Conservation (phyloP, 2,797 vertebrate species). For the Enteromius radiatus region DNA sequence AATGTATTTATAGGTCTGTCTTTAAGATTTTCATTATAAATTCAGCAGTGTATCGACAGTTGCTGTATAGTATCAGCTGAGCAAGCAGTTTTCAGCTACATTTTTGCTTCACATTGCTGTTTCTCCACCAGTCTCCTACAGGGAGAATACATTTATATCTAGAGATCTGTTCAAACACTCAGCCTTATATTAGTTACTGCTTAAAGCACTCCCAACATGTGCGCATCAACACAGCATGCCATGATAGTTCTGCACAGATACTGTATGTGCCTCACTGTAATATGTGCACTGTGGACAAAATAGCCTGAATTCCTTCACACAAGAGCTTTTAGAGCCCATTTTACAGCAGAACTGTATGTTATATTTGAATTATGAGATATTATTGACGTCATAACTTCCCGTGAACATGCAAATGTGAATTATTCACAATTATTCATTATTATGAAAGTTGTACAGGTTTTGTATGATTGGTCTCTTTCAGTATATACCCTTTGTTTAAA, state of each 20-base stretch:
- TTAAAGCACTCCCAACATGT: background rate
- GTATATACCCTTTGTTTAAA: background rate
- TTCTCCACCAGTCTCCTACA: constrained; percentile 5
- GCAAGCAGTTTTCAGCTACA: constrained; percentile 20
- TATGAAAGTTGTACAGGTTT: constrained; percentile 3
- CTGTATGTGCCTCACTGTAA: background rate
- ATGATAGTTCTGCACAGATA: background rate
- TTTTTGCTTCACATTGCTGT: constrained; percentile 1
- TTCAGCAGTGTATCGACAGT: constrained; percentile 13
- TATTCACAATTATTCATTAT: constrained; percentile 3
- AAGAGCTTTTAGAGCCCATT: background rate
- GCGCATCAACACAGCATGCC: background rate
- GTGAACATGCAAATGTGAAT: background rate
- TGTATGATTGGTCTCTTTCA: too few species aligned
- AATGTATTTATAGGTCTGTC: constrained; percentile 9
- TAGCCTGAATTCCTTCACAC: background rate
- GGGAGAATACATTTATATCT: background rate
- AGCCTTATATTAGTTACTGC: background rate
- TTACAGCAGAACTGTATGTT: background rate
- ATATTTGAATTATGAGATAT: background rate
- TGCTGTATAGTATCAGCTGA: constrained; percentile 8
- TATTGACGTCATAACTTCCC: background rate
- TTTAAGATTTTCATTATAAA: constrained; percentile 16
- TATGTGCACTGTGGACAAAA: background rate
- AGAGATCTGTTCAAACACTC: background rate